Conservation (phyloP, 2,797 vertebrate genomes). For the Pempheris klunzingeri region DNA sequence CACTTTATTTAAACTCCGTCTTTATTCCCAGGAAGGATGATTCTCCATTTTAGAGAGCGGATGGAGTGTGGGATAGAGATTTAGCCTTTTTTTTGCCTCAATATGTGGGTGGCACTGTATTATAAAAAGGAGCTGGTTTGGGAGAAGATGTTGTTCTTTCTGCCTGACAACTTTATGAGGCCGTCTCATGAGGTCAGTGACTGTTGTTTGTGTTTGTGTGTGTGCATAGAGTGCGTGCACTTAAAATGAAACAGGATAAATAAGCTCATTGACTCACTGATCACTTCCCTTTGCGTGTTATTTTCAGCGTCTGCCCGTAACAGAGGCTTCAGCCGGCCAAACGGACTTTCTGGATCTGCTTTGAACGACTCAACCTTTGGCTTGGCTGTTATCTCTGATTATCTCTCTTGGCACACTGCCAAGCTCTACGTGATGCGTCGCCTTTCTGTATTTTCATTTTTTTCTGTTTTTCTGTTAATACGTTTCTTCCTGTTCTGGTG, state of each 20-base stretch:
- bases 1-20: conserved; percentile 28
- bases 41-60: conserved; percentile 39
- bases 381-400: conserved; percentile 38
- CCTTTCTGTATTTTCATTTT: conserved; percentile 10
- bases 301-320: conserved; percentile 41
- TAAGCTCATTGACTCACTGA: conserved; percentile 46
- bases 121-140: conserved; percentile 26
- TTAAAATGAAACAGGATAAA: conserved; percentile 54
- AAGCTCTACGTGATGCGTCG: conserved; percentile 38
- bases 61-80: conserved; percentile 43
- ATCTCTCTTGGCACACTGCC: conserved; percentile 39
- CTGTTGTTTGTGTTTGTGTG: conserved; percentile 40
- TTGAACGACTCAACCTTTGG: conserved; percentile 53
- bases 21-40: conserved; percentile 23
- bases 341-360: conserved; percentile 18
- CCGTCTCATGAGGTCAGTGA: conserved; percentile 63
- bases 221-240: conserved; percentile 21
- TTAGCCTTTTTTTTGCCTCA: conserved; percentile 6
- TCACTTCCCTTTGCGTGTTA: conserved; percentile 39
- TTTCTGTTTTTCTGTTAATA: conserved; percentile 42
- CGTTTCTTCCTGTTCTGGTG: conserved; percentile 48
- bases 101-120: conserved; percentile 53
- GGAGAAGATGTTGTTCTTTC: conserved; percentile 55
- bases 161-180: conserved; percentile 61
- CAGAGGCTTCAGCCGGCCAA: conserved; percentile 32